Evolutionary conservation across 2,113 vertebrate genomes (phyloP), one percentile per base, ranked within the genome.

Genomic region (Hyaena hyaena): DNA sequence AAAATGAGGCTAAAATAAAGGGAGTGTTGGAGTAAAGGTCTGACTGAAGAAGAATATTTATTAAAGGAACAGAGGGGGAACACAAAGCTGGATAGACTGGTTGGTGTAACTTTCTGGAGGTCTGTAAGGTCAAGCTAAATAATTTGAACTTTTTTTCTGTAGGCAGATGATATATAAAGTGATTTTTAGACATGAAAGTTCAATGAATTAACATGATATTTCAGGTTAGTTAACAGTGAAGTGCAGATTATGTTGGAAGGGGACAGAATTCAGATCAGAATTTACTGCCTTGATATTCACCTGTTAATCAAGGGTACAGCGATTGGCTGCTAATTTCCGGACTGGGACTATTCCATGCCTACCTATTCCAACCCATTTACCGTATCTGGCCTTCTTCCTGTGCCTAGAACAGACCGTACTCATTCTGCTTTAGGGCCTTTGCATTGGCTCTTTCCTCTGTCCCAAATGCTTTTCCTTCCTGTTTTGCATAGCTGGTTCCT

Each of bases 181-280:
- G 15, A 39, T 86, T 96, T 98, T 88, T 83, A 9, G 86, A 80
- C 45, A 58, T 55, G n/a, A 48, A 92, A 80, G 9, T 81, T 94
- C 88, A 69, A 77, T 87, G 65, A 93, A 74, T 90, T 77, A 26
- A 50, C 31, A 23, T 81, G 10, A 31, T n/a, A 35, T 92, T 96
- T 76, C 58, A 76, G 39, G 39, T 58, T 97, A 71, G 68, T 90
- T 81, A 86, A 66, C 8, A 88, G 19, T 74, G 48, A 80, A 69
- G 8, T 88, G 17, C 5, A 90, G 35, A 17, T 88, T 90, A 10
- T 65, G 43, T 19, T 63, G 15, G 66, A 61, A 93, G 48, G 23
- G n/a, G 53, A 50, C 7, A 43, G 76, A 95, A 83, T 4, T 88
- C 71, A 66, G 35, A 93, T 82, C 10, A 83, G 55, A 93, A 35